Evolutionary conservation across 92 coral and sea anemone genomes (phyloP).

Genomic region (Siderastrea siderea): DNA sequence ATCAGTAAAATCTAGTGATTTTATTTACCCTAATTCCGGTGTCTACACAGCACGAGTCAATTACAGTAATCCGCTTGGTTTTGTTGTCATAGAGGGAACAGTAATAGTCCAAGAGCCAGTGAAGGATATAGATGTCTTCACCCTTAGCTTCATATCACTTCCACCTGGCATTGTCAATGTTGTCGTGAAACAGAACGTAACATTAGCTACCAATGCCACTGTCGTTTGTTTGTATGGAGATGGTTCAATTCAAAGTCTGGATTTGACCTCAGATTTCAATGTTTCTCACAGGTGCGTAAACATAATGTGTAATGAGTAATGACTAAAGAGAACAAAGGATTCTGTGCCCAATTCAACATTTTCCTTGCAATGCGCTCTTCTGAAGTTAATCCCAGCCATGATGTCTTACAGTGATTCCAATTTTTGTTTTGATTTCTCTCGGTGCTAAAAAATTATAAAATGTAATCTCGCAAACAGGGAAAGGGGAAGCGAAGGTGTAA

Average conservation of each 20-base stretch:
- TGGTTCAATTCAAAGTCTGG: background rate
- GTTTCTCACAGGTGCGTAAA: constrained; percentile 30
- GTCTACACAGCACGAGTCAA: constrained; percentile 37
- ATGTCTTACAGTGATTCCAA: no score
- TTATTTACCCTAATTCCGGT: constrained; percentile 9
- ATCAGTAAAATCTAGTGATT: background rate
- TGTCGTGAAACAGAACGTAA: constrained; percentile 4
- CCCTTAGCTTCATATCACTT: constrained; percentile 29
- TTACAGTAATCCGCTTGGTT: constrained; percentile 48
- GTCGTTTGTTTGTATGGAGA: constrained; percentile 56
- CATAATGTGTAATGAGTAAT: background rate
- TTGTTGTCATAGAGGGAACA: constrained; percentile 10
- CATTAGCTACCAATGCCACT: constrained; percentile 43
- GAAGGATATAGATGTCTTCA: background rate
- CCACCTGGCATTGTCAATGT: constrained; percentile 41
- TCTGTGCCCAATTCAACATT: no score
- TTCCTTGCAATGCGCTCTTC: no score
- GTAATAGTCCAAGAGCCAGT: constrained; percentile 51
- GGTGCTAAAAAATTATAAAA: no score
- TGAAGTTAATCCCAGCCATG: no score
- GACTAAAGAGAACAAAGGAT: no score
- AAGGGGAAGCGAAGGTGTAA: no score
- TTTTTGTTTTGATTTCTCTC: no score
- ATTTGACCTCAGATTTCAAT: constrained; percentile 1
- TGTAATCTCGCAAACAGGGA: no score